A percentile compares a stretch with the other conserved stretches of the same genome.
Evolutionary conservation across 2,797 vertebrate genomes (phyloP).

Genomic region (Streptopelia turtur): DNA sequence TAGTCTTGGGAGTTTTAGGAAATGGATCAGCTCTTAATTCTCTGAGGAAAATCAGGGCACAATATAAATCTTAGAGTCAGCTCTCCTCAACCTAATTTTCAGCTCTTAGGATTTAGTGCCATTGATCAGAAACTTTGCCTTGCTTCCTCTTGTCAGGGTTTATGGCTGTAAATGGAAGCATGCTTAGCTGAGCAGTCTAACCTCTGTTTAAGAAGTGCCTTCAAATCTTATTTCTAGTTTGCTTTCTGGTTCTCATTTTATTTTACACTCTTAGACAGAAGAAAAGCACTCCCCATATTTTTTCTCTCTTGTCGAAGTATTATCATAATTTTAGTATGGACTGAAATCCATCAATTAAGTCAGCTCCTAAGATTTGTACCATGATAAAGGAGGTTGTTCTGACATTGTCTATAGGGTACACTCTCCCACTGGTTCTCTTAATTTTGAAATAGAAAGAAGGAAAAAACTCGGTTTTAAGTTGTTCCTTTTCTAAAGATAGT

Average conservation of each 20-base stretch:
- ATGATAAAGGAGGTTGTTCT: background rate
- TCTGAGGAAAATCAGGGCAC: background rate
- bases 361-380: background rate
- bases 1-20: background rate
- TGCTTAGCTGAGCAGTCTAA: background rate
- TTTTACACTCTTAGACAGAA: background rate
- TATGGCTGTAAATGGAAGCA: background rate
- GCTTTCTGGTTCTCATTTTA: background rate
- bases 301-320: background rate
- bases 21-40: background rate
- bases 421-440: background rate
- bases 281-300: background rate
- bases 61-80: background rate
- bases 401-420: background rate
- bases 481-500: background rate
- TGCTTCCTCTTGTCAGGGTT: background rate
- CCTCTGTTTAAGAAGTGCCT: background rate
- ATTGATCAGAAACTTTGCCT: background rate
- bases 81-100: background rate
- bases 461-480: background rate
- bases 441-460: background rate
- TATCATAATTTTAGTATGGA: background rate
- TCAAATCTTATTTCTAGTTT: background rate
- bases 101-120: background rate
- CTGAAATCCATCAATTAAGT: background rate